Base-by-base conservation (phyloP, 2,888 invertebrate genomes). In the Arge pagana region DNA sequence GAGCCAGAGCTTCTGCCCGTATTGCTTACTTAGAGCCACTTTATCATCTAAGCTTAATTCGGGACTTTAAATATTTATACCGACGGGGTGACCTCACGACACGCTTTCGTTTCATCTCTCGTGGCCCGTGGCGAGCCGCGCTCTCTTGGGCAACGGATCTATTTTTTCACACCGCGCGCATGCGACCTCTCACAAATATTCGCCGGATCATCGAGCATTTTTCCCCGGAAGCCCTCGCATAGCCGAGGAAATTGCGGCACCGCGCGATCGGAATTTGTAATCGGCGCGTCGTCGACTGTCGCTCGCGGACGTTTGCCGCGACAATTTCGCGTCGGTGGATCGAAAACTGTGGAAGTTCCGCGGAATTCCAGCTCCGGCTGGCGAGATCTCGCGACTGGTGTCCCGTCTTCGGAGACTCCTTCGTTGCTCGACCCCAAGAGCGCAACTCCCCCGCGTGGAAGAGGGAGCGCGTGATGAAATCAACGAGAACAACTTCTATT, bases 401-500 rank as follows among this genome's bases (percentile, higher is more conserved):
- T 33, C 45, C 45, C 45, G 31, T 45, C 35, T 60, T 63, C 53
- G 54, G 53, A 68, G 65, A 67, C 70, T 65, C 72, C 70, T 67
- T 65, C 63, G 65, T 68, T 70, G 67, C 68, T 71, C 61, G 62
- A 67, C 65, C 67, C 66, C 63, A 8, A n/a, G n/a, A n/a, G n/a
- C n/a, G n/a, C 33, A 26, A 19, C 33, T 35, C 45, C 33, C 24
- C 11, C 30, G 19, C 41, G n/a, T 52, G 67, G 50, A 59, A 65
- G 68, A 74, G 67, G 63, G 64, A 65, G 62, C 15, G 68, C 66
- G 70, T 67, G 71, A 73, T 72, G 72, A 73, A 76, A 76, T 75
- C 76, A 76, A 74, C 74, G 71, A 67, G 72, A 74, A 74, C 71
- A 74, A 74, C 68, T 63, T 64, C 60, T 60, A 65, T 68, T 68